These are phyloP conservation scores for Ooceraea biroi DNA, from an alignment of 1,140 invertebrate genomes.

Conservation along the genomic window DNA sequence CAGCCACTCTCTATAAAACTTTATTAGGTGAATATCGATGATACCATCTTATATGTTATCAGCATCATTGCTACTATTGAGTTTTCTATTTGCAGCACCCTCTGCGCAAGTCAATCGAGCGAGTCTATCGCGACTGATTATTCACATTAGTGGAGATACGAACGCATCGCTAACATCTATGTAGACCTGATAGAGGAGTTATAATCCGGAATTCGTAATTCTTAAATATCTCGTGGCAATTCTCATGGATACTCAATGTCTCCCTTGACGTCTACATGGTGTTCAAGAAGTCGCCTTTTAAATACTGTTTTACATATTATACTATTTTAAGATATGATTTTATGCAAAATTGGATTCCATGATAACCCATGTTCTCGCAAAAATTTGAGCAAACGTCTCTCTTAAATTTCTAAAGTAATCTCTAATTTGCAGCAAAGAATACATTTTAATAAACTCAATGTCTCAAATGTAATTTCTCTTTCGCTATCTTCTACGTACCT, in stretches of 20 bases:
- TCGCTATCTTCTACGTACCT: too few species aligned
- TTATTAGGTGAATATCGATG: constrained; percentile 28
- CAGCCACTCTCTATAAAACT: constrained; percentile 29
- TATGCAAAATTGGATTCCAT: too few species aligned
- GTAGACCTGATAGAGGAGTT: constrained; percentile 1
- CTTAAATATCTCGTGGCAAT: constrained; percentile 33
- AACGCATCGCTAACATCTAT: constrained; percentile 49
- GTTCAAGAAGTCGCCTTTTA: neutral
- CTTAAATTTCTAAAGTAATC: too few species aligned
- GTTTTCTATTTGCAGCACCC: constrained; percentile 4
- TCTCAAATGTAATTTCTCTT: too few species aligned
- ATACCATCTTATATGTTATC: constrained; percentile 33
- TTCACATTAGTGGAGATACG: constrained; percentile 66
- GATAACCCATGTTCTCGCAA: too few species aligned
- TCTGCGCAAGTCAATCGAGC: neutral
- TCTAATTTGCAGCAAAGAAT: too few species aligned
- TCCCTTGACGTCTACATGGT: neutral
- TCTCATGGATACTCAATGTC: neutral
- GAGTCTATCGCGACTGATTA: constrained; percentile 59
- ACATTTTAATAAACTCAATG: too few species aligned
- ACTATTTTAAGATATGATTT: too few species aligned
- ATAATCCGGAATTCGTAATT: constrained; percentile 51
- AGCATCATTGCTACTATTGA: constrained; percentile 44
- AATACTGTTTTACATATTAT: too few species aligned
- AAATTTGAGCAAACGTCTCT: too few species aligned